Evolutionary conservation across 2,113 vertebrate species (phyloP).

Genomic region (Sciurus niger): DNA sequence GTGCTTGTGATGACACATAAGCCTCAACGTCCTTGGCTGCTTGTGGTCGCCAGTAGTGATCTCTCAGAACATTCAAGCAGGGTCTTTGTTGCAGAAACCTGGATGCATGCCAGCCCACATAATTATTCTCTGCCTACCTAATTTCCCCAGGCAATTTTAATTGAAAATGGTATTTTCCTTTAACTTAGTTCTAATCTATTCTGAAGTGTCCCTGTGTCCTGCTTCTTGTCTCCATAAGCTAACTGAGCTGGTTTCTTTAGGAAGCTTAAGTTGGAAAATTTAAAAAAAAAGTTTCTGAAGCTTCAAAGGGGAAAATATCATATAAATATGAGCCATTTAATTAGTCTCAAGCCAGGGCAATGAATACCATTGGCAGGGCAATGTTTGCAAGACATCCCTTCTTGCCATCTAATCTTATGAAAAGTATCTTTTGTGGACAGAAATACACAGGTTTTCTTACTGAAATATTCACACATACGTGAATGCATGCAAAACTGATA

Average conservation of each 20-base stretch:
- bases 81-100: slow-evolving; percentile 70
- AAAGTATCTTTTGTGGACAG: slow-evolving; percentile 60
- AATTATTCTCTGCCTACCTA: slow-evolving; percentile 84
- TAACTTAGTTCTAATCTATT: slow-evolving; percentile 75
- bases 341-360: slow-evolving; percentile 59
- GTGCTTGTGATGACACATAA: not conserved
- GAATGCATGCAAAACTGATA: not conserved
- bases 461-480: slow-evolving; percentile 14
- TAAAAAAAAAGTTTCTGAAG: slow-evolving; percentile 51
- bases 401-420: slow-evolving; percentile 10
- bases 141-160: slow-evolving; percentile 86
- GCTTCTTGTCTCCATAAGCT: slow-evolving; percentile 73
- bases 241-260: slow-evolving; percentile 80
- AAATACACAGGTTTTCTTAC: slow-evolving; percentile 63
- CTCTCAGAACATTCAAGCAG: slow-evolving; percentile 52
- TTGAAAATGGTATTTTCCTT: slow-evolving; percentile 79
- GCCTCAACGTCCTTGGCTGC: not conserved
- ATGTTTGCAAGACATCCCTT: not conserved
- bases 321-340: slow-evolving; percentile 77
- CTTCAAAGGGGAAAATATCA: slow-evolving; percentile 67
- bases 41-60: not conserved
- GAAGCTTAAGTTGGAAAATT: slow-evolving; percentile 48
- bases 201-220: slow-evolving; percentile 77
- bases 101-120: slow-evolving; percentile 79
- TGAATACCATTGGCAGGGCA: not conserved